Evolutionary conservation across 2,113 vertebrate genomes (phyloP).

Genomic region (Salvelinus namaycush): DNA sequence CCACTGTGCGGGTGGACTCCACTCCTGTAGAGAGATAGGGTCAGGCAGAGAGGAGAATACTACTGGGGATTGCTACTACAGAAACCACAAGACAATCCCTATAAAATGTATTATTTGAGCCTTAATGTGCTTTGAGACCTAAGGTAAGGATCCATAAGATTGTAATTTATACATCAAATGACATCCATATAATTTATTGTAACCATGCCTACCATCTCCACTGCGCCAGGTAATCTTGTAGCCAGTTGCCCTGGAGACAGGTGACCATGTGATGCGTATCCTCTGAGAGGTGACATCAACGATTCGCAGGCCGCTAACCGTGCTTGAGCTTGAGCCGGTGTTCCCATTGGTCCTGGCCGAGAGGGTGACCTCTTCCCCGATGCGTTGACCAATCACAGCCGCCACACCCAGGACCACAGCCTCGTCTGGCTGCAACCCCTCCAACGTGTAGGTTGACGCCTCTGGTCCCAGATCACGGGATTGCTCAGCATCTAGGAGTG

Average conservation of each 20-base stretch:
- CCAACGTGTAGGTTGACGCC: slow-evolving; percentile 59
- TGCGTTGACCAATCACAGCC: slow-evolving; percentile 49
- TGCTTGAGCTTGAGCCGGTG: slow-evolving; percentile 51
- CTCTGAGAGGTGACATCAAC: slow-evolving; percentile 68
- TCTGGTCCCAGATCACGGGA: slow-evolving; percentile 48
- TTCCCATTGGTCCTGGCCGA: slow-evolving; percentile 59
- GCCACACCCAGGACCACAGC: slow-evolving; percentile 65
- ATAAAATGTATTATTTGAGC: too few species aligned
- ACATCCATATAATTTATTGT: neutral
- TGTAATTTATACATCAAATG: neutral
- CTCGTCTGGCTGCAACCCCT: slow-evolving; percentile 70
- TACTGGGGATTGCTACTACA: neutral
- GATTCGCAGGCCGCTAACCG: slow-evolving; percentile 73
- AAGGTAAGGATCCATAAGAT: too few species aligned
- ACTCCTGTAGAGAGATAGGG: slow-evolving; percentile 64
- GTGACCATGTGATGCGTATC: slow-evolving; percentile 81
- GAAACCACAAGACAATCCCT: neutral
- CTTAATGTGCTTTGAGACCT: too few species aligned
- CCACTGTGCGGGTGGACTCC: slow-evolving; percentile 58
- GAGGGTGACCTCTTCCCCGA: slow-evolving; percentile 64
- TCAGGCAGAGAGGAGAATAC: too few species aligned
- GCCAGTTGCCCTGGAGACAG: slow-evolving; percentile 75
- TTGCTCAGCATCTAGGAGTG: slow-evolving; percentile 59
- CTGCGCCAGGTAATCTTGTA: slow-evolving; percentile 86
- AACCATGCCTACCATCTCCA: slow-evolving; percentile 72